phyloP scores from a whole-genome alignment of 2,113 vertebrate genomes.

The Salvelinus sp. region DNA sequence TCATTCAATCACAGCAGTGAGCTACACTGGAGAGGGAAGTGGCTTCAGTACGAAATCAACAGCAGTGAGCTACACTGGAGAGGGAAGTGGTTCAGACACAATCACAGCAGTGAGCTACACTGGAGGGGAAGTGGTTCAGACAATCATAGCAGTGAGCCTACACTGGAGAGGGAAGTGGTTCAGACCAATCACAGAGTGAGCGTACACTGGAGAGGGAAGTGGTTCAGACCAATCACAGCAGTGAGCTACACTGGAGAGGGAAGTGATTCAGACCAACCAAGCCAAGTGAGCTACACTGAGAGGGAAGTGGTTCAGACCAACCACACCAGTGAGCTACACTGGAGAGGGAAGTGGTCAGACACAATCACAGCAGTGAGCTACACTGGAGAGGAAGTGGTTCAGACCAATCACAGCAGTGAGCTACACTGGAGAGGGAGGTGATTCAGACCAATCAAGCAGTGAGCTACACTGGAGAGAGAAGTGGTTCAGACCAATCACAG shows the following conservation, averaged over 20 bases:
- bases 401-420: constrained; percentile 93
- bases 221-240: constrained; percentile 9
- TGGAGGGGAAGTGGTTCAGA: constrained; percentile 70
- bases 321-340: no score
- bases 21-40: constrained; percentile 71
- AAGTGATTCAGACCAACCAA: constrained; percentile 78
- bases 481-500: constrained; percentile 79
- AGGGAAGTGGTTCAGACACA: constrained; percentile 52
- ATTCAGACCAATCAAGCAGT: constrained; percentile 4
- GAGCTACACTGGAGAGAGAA: no score
- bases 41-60: no score
- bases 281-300: constrained; percentile 87
- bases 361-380: no score
- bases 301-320: constrained; percentile 65
- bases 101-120: constrained; percentile 94
- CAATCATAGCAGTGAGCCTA: no score
- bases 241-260: no score
- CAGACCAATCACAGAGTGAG: constrained; percentile 93
- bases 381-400: no score
- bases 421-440: constrained; percentile 76
- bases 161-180: no score
- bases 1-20: constrained; percentile 94
- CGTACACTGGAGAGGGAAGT: constrained; percentile 78
- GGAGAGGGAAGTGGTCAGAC: neutral
- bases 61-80: no score